Percentiles rank a stretch among this genome's conserved stretches.
Evolutionary conservation across 2,113 vertebrate species (phyloP).

Genomic region (Isurus oxyrinchus): DNA sequence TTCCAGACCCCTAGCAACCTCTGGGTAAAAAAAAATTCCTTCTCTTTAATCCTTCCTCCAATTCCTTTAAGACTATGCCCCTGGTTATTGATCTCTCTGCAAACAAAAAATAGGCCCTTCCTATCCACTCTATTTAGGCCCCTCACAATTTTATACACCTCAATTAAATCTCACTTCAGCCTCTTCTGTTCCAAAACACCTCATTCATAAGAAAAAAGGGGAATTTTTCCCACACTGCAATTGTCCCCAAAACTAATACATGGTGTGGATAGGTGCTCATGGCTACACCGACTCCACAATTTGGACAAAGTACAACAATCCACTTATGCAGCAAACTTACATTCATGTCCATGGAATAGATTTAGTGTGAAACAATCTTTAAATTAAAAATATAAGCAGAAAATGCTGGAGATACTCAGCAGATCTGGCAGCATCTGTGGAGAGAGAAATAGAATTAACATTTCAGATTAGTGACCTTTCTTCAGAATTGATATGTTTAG

Average conservation of each 20-base stretch:
- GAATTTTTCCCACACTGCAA: not conserved
- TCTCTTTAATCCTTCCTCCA: too few species aligned
- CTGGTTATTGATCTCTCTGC: too few species aligned
- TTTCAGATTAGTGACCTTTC: not conserved
- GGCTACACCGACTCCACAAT: not conserved
- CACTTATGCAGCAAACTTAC: not conserved
- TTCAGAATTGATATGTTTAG: not conserved
- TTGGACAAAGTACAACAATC: not conserved
- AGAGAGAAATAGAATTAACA: not conserved
- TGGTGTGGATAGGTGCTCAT: not conserved
- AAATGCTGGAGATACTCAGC: not conserved
- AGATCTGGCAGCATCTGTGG: not conserved
- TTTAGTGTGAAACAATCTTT: not conserved
- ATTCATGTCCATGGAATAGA: not conserved
- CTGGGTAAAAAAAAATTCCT: too few species aligned
- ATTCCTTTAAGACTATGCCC: too few species aligned
- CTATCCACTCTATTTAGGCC: too few species aligned
- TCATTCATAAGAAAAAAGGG: not conserved
- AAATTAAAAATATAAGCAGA: not conserved
- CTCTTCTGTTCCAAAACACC: not conserved
- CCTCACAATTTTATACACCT: too few species aligned
- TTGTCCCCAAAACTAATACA: conserved; percentile 3
- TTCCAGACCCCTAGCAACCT: too few species aligned
- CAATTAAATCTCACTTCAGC: not conserved
- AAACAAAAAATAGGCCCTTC: too few species aligned